Evolutionary conservation across 2,888 invertebrate genomes (phyloP).

Genomic region (Onchidella celtica): DNA sequence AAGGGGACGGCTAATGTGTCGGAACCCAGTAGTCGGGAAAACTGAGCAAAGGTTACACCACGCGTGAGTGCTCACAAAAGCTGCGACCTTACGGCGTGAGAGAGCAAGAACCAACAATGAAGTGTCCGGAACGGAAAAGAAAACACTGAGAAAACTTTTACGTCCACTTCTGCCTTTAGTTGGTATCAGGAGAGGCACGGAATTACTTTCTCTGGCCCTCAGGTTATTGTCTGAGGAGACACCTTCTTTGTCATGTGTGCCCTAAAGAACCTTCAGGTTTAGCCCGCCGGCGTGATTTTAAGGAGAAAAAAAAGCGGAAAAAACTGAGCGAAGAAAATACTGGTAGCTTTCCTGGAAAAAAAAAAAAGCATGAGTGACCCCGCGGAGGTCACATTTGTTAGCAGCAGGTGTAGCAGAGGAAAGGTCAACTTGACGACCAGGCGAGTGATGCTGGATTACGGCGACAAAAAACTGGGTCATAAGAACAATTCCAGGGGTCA

Average conservation of each 20-base stretch:
- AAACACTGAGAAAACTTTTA: background rate
- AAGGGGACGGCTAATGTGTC: background rate
- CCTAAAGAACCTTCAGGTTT: too few species aligned
- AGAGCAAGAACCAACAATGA: conserved; percentile 10
- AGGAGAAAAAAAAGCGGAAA: background rate
- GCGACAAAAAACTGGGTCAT: conserved; percentile 39
- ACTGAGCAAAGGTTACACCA: conserved; percentile 30
- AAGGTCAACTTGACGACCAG: background rate
- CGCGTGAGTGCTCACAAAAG: conserved; percentile 35
- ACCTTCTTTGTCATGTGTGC: background rate
- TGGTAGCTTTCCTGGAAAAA: conserved; percentile 34
- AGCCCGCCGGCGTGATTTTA: background rate
- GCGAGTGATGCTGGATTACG: conserved; percentile 30
- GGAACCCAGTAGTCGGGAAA: conserved; percentile 14
- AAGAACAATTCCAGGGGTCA: conserved; percentile 33
- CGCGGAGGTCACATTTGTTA: background rate
- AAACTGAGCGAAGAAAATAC: background rate
- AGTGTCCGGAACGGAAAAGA: conserved; percentile 12
- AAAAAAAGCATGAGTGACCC: background rate
- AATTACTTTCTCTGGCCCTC: conserved; percentile 4
- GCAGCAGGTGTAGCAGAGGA: conserved; percentile 37
- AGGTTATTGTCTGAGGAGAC: background rate
- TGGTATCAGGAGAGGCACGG: background rate
- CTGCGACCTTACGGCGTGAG: conserved; percentile 28
- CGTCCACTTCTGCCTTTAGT: background rate